Base-by-base conservation (phyloP, 2,113 vertebrate genomes). In the Helogale parvula region DNA sequence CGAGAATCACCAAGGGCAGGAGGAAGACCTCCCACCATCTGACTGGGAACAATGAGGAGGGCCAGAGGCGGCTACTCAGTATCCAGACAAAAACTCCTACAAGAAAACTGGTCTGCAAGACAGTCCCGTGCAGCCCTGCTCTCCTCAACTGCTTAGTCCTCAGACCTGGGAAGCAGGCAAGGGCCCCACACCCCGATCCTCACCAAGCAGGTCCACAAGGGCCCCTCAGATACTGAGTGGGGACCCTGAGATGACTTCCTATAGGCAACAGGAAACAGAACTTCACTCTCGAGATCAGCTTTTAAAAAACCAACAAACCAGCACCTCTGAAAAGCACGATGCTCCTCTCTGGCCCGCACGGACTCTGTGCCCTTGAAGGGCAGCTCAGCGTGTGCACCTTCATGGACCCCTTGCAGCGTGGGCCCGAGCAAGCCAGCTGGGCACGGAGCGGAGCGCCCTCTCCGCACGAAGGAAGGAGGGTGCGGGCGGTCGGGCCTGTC, bases 281-380 rank as follows among this genome's bases (percentile, higher is more conserved):
- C 12, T 17, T 69, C 41, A 76, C 47, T 54, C 50, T 47, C 7
- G 31, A 77, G 27, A 50, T 6, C 52, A 11, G 33, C 25, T 47
- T 69, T n/a, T 47, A 50, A 69, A 90, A 38, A 66, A 47, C 47
- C 76, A 54, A 60, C 1, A 19, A 25, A 8, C 21, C 9, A 5
- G 15, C 17, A 16, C 66, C 52, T 76, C 35, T 15, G 52, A 65
- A 4, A 27, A 41, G 3, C n/a, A 38, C 8, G 2, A 6, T 21
- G 60, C 35, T 88, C 15, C 33, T 19, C 38, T 15, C 45, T 35
- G 16, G n/a, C 15, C 19, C 10, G 27, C 2, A 0, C 0, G 33
- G 47, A 84, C 57, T 19, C 50, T 23, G 0, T 0, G 35, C 7
- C 80, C 52, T 33, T 6, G 1, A n/a, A 1, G 0, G 4, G 33